phyloP scores from a whole-genome alignment of 1,140 invertebrate species.

The Pogonus chalceus region DNA sequence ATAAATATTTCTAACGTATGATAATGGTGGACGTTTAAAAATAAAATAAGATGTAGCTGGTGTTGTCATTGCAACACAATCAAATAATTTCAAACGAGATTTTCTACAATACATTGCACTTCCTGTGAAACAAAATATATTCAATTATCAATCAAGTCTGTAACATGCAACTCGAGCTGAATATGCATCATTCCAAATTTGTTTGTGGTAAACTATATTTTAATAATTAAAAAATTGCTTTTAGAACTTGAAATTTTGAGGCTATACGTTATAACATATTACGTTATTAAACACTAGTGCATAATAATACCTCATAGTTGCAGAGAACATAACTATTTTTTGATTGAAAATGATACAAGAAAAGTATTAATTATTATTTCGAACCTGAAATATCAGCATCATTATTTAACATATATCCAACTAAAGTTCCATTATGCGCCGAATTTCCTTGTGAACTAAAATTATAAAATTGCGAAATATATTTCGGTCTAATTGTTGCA shows the following conservation, averaged over 20 bases:
- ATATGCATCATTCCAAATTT: neutral
- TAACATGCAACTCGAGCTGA: neutral
- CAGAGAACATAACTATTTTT: neutral
- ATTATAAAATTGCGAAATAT: neutral
- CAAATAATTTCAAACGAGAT: conserved; percentile 40
- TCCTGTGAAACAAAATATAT: conserved; percentile 23
- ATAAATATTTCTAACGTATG: conserved; percentile 48
- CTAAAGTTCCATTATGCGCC: neutral
- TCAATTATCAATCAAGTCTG: neutral
- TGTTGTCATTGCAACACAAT: conserved; percentile 44
- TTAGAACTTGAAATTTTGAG: neutral
- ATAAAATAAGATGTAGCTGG: conserved; percentile 43
- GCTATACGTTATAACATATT: no score
- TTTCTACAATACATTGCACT: conserved; percentile 43
- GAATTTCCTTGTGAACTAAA: neutral
- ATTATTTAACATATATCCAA: no score
- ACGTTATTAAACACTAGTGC: no score
- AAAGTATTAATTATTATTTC: neutral
- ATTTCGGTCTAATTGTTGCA: neutral
- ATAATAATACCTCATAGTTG: neutral
- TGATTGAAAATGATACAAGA: neutral
- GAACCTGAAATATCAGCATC: neutral
- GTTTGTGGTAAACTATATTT: neutral
- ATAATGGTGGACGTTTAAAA: conserved; percentile 48
- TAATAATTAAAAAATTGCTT: neutral